These are phyloP conservation scores for Ophion obscuratus DNA, from an alignment of 2,888 invertebrate species.

Conservation along the genomic window DNA sequence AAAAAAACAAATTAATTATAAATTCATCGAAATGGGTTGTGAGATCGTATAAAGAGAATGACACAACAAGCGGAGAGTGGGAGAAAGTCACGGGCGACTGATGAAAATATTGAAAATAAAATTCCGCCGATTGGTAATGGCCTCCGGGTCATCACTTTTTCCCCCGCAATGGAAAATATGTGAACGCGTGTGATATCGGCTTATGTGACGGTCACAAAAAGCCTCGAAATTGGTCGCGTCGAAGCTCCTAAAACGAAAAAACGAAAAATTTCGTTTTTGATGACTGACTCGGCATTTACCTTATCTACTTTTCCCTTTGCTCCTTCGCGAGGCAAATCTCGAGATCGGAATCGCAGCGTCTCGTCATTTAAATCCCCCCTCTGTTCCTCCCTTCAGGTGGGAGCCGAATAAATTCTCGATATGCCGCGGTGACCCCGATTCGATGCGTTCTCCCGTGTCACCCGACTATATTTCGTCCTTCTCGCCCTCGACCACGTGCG, in stretches of 20 bases:
- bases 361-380: background rate
- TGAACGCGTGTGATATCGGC: too few species aligned
- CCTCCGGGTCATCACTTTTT: too few species aligned
- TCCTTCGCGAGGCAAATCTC: background rate
- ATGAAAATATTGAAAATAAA: background rate
- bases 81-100: background rate
- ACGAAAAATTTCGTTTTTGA: constrained; percentile 10
- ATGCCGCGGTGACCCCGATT: background rate
- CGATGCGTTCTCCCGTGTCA: background rate
- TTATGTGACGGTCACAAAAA: background rate
- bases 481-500: background rate
- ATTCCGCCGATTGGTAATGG: background rate
- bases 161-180: too few species aligned
- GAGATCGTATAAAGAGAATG: background rate
- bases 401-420: background rate
- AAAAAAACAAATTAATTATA: background rate
- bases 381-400: background rate
- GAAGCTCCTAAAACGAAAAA: background rate
- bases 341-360: constrained; percentile 1
- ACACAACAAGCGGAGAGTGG: background rate
- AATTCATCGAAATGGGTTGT: background rate
- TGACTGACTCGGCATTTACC: constrained; percentile 32
- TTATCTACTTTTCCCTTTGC: background rate
- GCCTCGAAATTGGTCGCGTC: background rate
- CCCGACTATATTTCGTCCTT: background rate